Evolutionary conservation across 2,888 invertebrate species (phyloP).

Genomic region (Nemapogon koenigi): DNA sequence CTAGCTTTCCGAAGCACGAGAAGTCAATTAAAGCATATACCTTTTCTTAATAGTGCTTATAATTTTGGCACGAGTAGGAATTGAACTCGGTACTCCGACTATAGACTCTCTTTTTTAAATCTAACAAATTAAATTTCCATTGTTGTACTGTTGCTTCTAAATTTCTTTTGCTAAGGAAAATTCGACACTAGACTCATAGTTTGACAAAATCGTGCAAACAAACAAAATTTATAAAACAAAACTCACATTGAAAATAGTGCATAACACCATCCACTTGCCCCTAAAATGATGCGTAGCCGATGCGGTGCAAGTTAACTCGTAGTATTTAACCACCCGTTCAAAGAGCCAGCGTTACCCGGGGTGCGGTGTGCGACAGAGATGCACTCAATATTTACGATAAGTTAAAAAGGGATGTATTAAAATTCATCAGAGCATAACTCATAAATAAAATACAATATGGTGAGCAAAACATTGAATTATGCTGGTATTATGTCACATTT

Average conservation of each 20-base stretch:
- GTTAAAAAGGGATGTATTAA: slow-evolving; percentile 23
- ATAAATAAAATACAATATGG: slow-evolving; percentile 68
- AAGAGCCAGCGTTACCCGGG: slow-evolving; percentile 4
- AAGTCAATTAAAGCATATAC: too few relatives aligned
- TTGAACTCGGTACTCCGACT: too few relatives aligned
- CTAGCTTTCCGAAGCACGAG: too few relatives aligned
- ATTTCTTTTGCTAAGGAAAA: too few relatives aligned
- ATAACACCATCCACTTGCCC: slow-evolving; percentile 34
- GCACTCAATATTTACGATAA: background rate
- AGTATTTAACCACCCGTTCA: slow-evolving; percentile 63
- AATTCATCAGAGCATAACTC: slow-evolving; percentile 55
- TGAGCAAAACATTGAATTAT: slow-evolving; percentile 67
- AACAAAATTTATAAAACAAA: background rate
- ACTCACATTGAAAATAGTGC: slow-evolving; percentile 14
- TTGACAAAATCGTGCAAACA: slow-evolving; percentile 1
- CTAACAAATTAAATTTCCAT: too few relatives aligned
- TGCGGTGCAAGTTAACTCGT: slow-evolving; percentile 61
- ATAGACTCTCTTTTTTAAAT: too few relatives aligned
- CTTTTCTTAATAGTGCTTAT: too few relatives aligned
- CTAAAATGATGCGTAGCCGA: slow-evolving; percentile 54
- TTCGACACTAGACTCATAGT: too few relatives aligned
- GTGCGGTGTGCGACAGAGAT: slow-evolving; percentile 21
- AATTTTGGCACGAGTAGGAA: too few relatives aligned
- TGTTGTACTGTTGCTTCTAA: too few relatives aligned
- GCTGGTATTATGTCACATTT: slow-evolving; percentile 65